A percentile compares a stretch with the other conserved stretches of the same genome.
phyloP scores from a whole-genome alignment of 2,797 vertebrate genomes.

The Clarias pachynema region DNA sequence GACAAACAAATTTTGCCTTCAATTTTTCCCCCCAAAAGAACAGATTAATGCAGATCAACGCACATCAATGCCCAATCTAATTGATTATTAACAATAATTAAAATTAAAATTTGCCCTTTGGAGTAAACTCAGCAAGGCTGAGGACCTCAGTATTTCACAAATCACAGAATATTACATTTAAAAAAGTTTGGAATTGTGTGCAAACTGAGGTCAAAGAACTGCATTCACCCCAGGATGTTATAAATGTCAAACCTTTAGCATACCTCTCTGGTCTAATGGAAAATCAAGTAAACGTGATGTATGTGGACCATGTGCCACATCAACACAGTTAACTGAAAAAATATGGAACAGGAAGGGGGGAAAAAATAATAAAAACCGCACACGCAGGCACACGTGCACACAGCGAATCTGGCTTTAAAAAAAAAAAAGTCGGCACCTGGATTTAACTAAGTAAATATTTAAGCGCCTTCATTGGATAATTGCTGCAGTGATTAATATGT shows the following conservation, averaged over 20 bases:
- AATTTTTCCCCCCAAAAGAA: not conserved
- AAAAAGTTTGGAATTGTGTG: not conserved
- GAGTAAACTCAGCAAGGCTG: not conserved
- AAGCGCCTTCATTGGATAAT: too few species aligned
- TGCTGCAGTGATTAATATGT: too few species aligned
- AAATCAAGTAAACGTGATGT: constrained; percentile 49
- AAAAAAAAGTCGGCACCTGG: too few species aligned
- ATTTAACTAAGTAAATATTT: too few species aligned
- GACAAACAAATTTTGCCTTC: not conserved
- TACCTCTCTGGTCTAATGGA: constrained; percentile 34
- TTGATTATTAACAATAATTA: not conserved
- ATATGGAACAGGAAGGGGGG: too few species aligned
- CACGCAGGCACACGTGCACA: too few species aligned
- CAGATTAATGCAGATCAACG: not conserved
- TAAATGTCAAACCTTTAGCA: constrained; percentile 39
- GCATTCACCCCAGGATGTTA: constrained; percentile 29
- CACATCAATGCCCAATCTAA: not conserved
- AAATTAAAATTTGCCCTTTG: not conserved
- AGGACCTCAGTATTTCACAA: constrained; percentile 15
- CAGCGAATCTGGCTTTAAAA: too few species aligned
- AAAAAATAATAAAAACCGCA: not conserved
- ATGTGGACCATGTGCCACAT: constrained; percentile 25
- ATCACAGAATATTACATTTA: constrained; percentile 3
- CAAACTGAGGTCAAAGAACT: constrained; percentile 31
- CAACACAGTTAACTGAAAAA: constrained; percentile 11